Conservation (phyloP, 2,113 vertebrate genomes). For the Myotis yumanensis region DNA sequence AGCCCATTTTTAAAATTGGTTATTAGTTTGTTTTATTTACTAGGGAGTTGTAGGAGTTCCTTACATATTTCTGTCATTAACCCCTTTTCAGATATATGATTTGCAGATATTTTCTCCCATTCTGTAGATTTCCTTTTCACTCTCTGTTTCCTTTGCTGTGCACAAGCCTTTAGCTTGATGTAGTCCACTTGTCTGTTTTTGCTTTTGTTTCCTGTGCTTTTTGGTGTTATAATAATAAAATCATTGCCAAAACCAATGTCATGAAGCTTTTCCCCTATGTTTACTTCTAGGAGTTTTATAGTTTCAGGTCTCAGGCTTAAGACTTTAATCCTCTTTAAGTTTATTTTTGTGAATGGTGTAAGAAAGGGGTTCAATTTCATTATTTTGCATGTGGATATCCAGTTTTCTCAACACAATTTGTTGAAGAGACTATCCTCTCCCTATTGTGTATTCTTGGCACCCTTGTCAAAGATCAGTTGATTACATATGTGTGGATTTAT, state of each 20-base stretch:
- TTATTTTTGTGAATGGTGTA: neutral
- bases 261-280: neutral
- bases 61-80: neutral
- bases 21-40: neutral
- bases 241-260: neutral
- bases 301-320: conserved; percentile 1
- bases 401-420: neutral
- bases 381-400: neutral
- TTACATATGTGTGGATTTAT: neutral
- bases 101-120: neutral
- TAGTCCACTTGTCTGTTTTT: neutral
- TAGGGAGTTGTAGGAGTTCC: neutral
- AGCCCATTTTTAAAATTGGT: neutral
- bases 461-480: neutral
- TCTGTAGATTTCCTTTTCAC: neutral
- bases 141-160: neutral
- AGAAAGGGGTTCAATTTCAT: neutral
- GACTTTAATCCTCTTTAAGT: neutral
- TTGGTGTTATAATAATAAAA: neutral
- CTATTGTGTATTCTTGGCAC: neutral
- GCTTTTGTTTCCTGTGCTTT: neutral
- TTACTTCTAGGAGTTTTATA: neutral
- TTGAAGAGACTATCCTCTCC: neutral
- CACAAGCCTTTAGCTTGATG: neutral
- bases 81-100: neutral